These are phyloP conservation scores for Megalonaias nervosa DNA, from an alignment of 1,140 invertebrate genomes.

Conservation along the genomic window DNA sequence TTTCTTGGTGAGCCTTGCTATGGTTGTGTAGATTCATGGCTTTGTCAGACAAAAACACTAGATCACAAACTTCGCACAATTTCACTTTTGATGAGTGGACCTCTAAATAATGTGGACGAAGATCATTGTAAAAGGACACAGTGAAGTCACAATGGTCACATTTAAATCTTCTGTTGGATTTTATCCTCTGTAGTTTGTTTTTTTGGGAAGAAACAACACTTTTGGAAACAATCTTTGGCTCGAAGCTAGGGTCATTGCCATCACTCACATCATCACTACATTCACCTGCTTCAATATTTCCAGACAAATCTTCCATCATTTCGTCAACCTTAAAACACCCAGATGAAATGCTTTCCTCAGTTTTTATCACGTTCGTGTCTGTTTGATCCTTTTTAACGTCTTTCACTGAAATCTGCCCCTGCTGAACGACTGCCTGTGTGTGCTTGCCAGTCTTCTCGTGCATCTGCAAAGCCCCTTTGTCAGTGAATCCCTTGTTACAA, in stretches of 20 bases:
- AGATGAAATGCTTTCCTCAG: too few species aligned
- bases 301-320: too few species aligned
- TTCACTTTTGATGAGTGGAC: conserved; percentile 57
- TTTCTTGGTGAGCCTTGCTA: conserved; percentile 50
- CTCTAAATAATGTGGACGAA: conserved; percentile 60
- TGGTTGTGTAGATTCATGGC: conserved; percentile 56
- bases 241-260: too few species aligned
- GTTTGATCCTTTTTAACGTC: background rate
- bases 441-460: conserved; percentile 37
- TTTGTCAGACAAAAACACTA: conserved; percentile 59
- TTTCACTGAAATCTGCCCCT: conserved; percentile 2
- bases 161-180: conserved; percentile 39
- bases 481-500: conserved; percentile 44
- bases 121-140: conserved; percentile 47
- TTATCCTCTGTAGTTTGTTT: background rate
- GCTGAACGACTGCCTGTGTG: conserved; percentile 5
- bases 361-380: too few species aligned
- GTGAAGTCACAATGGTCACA: conserved; percentile 64
- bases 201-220: background rate
- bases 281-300: too few species aligned
- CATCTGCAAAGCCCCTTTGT: conserved; percentile 32
- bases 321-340: too few species aligned
- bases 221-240: too few species aligned
- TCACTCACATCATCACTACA: too few species aligned
- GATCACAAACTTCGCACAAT: conserved; percentile 56